Evolutionary conservation across 2,113 vertebrate genomes (phyloP).

Genomic region (Cettia cetti): DNA sequence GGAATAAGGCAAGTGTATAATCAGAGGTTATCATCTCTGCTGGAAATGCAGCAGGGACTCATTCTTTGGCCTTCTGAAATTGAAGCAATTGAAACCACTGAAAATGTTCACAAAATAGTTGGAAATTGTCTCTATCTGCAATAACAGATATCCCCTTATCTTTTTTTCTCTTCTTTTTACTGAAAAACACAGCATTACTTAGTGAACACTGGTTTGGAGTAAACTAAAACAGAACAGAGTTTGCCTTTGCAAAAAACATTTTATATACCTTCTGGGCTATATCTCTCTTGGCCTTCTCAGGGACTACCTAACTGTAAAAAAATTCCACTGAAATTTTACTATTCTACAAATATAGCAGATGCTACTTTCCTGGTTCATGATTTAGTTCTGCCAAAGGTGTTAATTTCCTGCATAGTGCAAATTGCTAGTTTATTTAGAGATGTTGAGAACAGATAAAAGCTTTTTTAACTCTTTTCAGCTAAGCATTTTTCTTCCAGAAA

Average conservation of each 20-base stretch:
- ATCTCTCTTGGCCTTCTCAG: not conserved
- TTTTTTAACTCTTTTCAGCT: not conserved
- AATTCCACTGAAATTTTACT: not conserved
- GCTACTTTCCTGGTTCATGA: not conserved
- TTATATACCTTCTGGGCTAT: not conserved
- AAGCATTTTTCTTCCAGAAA: not conserved
- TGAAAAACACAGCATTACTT: not conserved
- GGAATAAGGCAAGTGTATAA: not conserved
- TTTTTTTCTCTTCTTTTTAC: not conserved
- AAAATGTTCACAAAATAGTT: constrained; percentile 20
- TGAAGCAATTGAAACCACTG: not conserved
- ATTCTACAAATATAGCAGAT: not conserved
- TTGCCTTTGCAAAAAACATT: not conserved
- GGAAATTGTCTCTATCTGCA: not conserved
- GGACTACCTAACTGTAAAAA: not conserved
- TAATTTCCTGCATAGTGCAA: not conserved
- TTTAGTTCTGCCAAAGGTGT: not conserved
- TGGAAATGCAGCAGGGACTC: not conserved
- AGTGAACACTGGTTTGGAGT: not conserved
- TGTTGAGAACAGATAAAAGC: not conserved
- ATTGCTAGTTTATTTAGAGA: not conserved
- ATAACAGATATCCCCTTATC: not conserved
- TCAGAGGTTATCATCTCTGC: not conserved
- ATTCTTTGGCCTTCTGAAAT: not conserved
- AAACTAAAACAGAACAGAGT: not conserved